phyloP scores from a whole-genome alignment of 2,797 vertebrate species.

The Spinus pinus region DNA sequence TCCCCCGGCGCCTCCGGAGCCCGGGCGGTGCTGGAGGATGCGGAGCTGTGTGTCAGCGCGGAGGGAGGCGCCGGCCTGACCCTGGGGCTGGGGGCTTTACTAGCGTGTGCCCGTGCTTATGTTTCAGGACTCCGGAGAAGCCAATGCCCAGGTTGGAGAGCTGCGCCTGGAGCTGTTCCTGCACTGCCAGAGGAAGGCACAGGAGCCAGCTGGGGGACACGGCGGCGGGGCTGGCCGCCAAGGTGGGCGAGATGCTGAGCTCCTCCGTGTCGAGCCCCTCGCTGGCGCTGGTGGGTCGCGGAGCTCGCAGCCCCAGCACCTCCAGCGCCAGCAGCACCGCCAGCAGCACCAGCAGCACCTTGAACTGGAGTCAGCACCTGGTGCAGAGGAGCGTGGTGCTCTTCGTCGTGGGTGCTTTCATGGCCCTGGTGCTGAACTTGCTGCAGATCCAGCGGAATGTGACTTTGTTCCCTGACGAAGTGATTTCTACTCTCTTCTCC shows the following conservation, averaged over 20 bases:
- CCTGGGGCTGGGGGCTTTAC: too few species aligned
- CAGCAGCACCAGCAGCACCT: background rate
- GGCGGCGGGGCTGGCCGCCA: slow-evolving; percentile 65
- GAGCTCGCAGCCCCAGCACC: background rate
- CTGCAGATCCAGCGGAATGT: slow-evolving; percentile 94
- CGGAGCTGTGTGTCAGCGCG: background rate
- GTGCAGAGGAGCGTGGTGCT: slow-evolving; percentile 91
- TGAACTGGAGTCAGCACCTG: slow-evolving; percentile 82
- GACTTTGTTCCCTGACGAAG: slow-evolving; percentile 93
- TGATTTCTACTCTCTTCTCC: slow-evolving; percentile 90
- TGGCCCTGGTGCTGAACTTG: slow-evolving; percentile 95
- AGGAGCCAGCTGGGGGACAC: slow-evolving; percentile 9
- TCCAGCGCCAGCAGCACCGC: background rate
- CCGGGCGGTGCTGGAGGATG: background rate
- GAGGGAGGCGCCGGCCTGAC: background rate
- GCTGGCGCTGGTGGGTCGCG: background rate
- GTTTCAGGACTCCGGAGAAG: background rate
- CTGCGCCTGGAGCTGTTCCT: slow-evolving; percentile 88
- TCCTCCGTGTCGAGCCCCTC: slow-evolving; percentile 17
- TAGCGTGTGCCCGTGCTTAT: background rate
- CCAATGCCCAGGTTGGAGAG: slow-evolving; percentile 88
- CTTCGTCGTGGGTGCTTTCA: slow-evolving; percentile 89
- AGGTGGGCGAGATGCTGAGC: slow-evolving; percentile 79
- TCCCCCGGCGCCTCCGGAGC: background rate
- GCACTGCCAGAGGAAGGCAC: slow-evolving; percentile 47